Conservation (phyloP, 2,113 vertebrate genomes). For the Lampris megalopsis region DNA sequence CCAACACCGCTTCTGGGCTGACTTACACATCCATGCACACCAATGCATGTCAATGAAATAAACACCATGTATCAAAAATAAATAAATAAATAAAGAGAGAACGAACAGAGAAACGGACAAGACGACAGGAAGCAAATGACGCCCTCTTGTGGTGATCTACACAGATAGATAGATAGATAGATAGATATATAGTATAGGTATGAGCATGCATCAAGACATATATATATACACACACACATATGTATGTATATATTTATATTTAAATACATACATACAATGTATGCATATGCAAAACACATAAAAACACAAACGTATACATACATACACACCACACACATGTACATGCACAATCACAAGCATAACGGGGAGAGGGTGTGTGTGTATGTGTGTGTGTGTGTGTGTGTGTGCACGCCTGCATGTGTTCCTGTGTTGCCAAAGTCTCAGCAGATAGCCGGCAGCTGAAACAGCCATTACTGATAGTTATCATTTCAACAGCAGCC, state of each 20-base stretch:
- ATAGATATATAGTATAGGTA: background rate
- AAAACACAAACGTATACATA: conserved; percentile 18
- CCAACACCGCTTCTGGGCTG: background rate
- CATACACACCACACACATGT: conserved; percentile 22
- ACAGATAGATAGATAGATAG: conserved; percentile 26
- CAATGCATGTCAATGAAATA: background rate
- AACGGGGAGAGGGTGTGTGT: background rate
- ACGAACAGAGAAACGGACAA: background rate
- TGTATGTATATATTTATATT: background rate
- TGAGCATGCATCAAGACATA: conserved; percentile 11
- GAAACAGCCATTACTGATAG: conserved; percentile 61
- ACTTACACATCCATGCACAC: background rate
- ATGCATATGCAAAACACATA: too few species aligned
- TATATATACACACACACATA: conserved; percentile 9
- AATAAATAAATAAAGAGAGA: background rate
- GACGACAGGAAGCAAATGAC: conserved; percentile 24
- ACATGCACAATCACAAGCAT: background rate
- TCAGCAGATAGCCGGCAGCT: conserved; percentile 55
- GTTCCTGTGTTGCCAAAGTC: conserved; percentile 49
- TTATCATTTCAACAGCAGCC: conserved; percentile 61
- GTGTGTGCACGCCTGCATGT: conserved; percentile 4
- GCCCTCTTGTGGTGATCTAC: conserved; percentile 63
- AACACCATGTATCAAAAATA: background rate
- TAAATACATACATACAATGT: too few species aligned
- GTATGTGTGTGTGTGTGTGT: conserved; percentile 9